Evolutionary conservation across 1,140 invertebrate species (phyloP), one percentile per base, ranked within the genome.

Genomic region (Berghia stephanieae): DNA sequence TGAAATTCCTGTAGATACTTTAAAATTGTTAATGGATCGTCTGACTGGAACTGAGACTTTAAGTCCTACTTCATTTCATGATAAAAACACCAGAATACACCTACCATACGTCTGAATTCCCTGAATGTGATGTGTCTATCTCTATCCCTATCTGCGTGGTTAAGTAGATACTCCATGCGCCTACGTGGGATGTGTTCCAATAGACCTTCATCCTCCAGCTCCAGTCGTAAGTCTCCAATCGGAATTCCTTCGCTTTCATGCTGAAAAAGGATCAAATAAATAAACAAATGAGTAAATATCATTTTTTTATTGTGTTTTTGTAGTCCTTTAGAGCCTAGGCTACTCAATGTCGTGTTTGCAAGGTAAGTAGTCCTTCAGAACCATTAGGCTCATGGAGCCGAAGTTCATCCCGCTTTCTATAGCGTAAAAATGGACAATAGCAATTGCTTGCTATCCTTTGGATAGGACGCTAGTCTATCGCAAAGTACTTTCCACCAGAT

Each of bases 21-120:
- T n/a, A n/a, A n/a, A n/a, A n/a, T n/a, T n/a, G n/a, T n/a, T n/a
- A n/a, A n/a, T n/a, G n/a, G n/a, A n/a, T n/a, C n/a, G n/a, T n/a
- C n/a, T n/a, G n/a, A n/a, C n/a, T n/a, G n/a, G n/a, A n/a, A n/a
- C n/a, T n/a, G n/a, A n/a, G n/a, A n/a, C n/a, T n/a, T n/a, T n/a
- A n/a, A n/a, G n/a, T n/a, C n/a, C n/a, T n/a, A n/a, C n/a, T n/a
- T n/a, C n/a, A n/a, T n/a, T n/a, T n/a, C n/a, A n/a, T 67, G 38
- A 44, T 1, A 52, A 57, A 5, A 67, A 34, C 34, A 75, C 31
- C 46, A 72, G 6, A 0, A 31, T 24, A 66, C 18, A 78, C 83
- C 75, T 75, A 83, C 84, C 83, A 86, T 80, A 68, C 63, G 75
- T 13, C 78, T 70, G 70, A 86, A 86, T 72, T 86, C 84, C 16